Conservation (phyloP, 2,797 vertebrate species). For the Lindbergichthys nudifrons region DNA sequence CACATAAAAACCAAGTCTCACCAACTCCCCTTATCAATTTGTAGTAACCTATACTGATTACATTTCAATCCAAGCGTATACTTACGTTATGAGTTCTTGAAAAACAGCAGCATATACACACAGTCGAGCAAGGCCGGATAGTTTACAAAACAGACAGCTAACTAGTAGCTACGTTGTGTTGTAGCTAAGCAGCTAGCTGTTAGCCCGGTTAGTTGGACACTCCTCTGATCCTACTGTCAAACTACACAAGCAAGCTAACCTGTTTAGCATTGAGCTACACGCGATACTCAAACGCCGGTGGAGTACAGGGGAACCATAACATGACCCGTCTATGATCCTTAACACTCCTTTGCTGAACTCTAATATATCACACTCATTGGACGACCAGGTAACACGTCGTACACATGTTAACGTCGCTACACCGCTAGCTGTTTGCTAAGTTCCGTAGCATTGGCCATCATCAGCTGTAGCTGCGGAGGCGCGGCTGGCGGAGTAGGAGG, state of each 20-base stretch:
- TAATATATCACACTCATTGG: background rate
- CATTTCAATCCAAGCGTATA: background rate
- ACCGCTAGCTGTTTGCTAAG: conserved; percentile 59
- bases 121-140: conserved; percentile 9
- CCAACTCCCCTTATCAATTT: background rate
- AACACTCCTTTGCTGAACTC: background rate
- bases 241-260: conserved; percentile 46
- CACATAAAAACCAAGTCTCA: conserved; percentile 22
- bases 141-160: conserved; percentile 35
- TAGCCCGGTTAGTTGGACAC: conserved; percentile 51
- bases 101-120: conserved; percentile 12
- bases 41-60: background rate
- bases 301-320: background rate
- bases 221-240: conserved; percentile 49
- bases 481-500: conserved; percentile 36
- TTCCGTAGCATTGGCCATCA: conserved; percentile 73
- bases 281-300: background rate
- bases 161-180: conserved; percentile 27
- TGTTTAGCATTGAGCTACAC: conserved; percentile 15
- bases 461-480: conserved; percentile 67
- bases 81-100: conserved; percentile 41
- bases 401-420: conserved; percentile 42
- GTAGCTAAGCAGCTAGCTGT: conserved; percentile 51
- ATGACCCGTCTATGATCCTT: background rate
- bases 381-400: conserved; percentile 5